These are phyloP conservation scores for Sebastolobus alascanus DNA, from an alignment of 2,797 vertebrate genomes.

Conservation along the genomic window DNA sequence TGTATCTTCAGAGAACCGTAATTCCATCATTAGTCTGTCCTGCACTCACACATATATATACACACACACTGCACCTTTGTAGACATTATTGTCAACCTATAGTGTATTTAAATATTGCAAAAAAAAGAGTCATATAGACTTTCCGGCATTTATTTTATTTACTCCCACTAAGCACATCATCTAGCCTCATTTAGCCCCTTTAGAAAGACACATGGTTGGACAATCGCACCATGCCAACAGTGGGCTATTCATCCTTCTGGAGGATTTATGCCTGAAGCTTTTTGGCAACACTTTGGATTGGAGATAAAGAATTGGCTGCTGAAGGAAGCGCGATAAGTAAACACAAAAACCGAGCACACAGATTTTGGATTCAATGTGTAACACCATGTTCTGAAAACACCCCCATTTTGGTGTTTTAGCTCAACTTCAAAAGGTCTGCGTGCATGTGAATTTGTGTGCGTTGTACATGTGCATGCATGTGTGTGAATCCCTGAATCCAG, in stretches of 20 bases:
- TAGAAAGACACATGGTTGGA: conserved; percentile 64
- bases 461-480: conserved; percentile 20
- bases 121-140: conserved; percentile 8
- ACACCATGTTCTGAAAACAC: conserved; percentile 59
- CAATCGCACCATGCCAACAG: conserved; percentile 55
- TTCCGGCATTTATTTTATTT: conserved; percentile 48
- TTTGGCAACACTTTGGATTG: conserved; percentile 65
- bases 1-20: neutral
- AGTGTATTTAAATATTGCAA: conserved; percentile 22
- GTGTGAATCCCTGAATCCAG: conserved; percentile 23
- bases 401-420: conserved; percentile 48
- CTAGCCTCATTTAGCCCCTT: conserved; percentile 66
- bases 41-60: neutral
- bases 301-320: conserved; percentile 68
- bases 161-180: conserved; percentile 54
- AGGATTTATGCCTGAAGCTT: conserved; percentile 73
- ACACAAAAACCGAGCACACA: conserved; percentile 58
- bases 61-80: neutral
- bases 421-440: conserved; percentile 58
- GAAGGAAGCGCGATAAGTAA: conserved; percentile 55
- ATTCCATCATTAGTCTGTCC: neutral
- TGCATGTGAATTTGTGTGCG: neutral
- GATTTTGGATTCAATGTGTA: conserved; percentile 63
- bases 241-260: conserved; percentile 60
- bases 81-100: neutral